Conservation (phyloP, 2,113 vertebrate species). For the Pelvicachromis taeniatus region DNA sequence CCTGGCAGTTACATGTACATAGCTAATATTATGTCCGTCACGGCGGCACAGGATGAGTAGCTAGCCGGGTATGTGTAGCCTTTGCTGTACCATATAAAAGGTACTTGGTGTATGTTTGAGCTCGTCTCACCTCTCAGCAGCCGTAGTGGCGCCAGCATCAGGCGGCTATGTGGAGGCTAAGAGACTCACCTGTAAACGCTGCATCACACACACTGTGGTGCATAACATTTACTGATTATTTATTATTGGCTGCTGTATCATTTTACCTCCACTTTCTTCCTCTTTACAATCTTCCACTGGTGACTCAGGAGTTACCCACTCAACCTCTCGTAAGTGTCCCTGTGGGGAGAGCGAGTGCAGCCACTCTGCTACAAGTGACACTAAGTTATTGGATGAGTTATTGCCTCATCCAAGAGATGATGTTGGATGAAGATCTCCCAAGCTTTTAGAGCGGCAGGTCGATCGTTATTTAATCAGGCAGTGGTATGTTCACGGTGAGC, state of each 20-base stretch:
- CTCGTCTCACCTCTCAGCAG: neutral
- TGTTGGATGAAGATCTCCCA: neutral
- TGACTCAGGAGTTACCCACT: neutral
- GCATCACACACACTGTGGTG: too few relatives aligned
- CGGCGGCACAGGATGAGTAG: neutral
- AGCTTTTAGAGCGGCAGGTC: neutral
- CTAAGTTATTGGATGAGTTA: neutral
- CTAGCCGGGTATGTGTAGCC: accelerated
- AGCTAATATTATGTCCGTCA: neutral
- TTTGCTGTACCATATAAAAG: neutral
- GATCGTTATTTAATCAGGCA: neutral
- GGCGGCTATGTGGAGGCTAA: neutral
- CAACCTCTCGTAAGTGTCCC: neutral
- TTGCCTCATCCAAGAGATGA: neutral
- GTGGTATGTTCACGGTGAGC: neutral
- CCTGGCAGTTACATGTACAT: neutral
- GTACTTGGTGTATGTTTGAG: neutral
- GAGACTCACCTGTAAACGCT: neutral
- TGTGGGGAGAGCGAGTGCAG: neutral
- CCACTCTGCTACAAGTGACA: neutral
- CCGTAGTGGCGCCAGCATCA: neutral
- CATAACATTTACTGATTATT: neutral
- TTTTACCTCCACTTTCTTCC: neutral
- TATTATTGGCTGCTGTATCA: neutral
- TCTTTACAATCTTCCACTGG: neutral